Conservation (phyloP, 2,888 invertebrate species). For the Glyphotaelius pellucidus region DNA sequence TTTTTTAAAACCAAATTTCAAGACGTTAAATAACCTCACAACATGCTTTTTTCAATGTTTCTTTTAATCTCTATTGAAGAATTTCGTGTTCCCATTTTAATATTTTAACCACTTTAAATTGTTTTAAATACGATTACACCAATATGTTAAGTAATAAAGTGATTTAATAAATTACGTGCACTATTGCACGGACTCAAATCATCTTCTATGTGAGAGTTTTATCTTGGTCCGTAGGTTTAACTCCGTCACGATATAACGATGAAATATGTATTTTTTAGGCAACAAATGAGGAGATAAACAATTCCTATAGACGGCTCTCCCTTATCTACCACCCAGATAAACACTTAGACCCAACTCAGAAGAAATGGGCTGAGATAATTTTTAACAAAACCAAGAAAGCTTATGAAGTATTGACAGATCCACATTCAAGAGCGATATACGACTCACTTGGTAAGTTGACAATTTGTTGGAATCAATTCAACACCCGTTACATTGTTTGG, state of each 20-base stretch:
- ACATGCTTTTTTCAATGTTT: neutral
- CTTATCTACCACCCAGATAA: slow-evolving; percentile 98
- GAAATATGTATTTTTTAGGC: slow-evolving; percentile 80
- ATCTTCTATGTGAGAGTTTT: slow-evolving; percentile 17
- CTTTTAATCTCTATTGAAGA: neutral
- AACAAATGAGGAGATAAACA: slow-evolving; percentile 92
- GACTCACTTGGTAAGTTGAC: slow-evolving; percentile 81
- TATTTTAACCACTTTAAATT: neutral
- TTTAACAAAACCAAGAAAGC: slow-evolving; percentile 96
- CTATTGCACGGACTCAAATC: neutral
- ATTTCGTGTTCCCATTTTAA: neutral
- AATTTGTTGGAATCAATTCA: neutral
- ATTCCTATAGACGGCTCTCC: slow-evolving; percentile 94
- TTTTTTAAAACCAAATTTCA: slow-evolving; percentile 2
- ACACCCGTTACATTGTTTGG: neutral
- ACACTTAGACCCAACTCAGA: slow-evolving; percentile 89
- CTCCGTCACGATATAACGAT: neutral
- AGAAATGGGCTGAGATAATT: slow-evolving; percentile 92
- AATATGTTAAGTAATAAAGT: neutral
- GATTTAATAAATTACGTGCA: neutral
- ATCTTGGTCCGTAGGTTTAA: slow-evolving; percentile 13
- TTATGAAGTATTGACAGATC: slow-evolving; percentile 96
- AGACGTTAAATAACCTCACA: slow-evolving; percentile 20
- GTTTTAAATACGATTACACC: neutral
- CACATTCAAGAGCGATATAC: slow-evolving; percentile 96